Conservation (phyloP, 2,113 vertebrate genomes). For the Sander lucioperca region DNA sequence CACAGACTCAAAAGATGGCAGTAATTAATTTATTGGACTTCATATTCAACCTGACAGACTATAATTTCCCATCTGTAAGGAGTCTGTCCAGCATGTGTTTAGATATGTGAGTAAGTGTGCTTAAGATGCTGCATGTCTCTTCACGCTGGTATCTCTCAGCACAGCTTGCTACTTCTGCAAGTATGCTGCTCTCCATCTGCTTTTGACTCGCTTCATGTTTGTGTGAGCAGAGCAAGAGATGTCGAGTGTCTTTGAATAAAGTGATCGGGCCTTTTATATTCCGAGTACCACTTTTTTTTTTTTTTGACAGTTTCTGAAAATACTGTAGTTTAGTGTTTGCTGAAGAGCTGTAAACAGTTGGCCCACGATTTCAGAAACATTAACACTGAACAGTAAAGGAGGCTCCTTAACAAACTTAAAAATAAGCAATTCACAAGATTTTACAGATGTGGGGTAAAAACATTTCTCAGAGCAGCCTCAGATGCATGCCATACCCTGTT, state of each 20-base stretch:
- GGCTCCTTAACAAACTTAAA: not conserved
- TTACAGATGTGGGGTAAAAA: constrained; percentile 7
- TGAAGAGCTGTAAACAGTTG: constrained; percentile 63
- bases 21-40: constrained; percentile 53
- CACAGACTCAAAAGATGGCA: constrained; percentile 8
- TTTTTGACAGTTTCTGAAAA: constrained; percentile 55
- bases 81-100: constrained; percentile 62
- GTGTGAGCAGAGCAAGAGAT: constrained; percentile 70
- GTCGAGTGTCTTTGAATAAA: constrained; percentile 82
- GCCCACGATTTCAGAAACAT: constrained; percentile 43
- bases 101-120: constrained; percentile 80
- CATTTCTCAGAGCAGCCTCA: not conserved
- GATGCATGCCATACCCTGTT: too few species aligned
- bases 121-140: constrained; percentile 81
- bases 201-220: constrained; percentile 79
- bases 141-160: constrained; percentile 75
- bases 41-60: constrained; percentile 38
- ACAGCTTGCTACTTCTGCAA: constrained; percentile 76
- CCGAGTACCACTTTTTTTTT: constrained; percentile 61
- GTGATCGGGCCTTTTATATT: constrained; percentile 76
- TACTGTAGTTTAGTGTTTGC: constrained; percentile 65
- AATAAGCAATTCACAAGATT: constrained; percentile 10
- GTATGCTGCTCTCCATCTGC: constrained; percentile 80
- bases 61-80: constrained; percentile 55
- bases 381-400: constrained; percentile 41